These are phyloP conservation scores for Enteromius mattozi DNA, from an alignment of 2,797 vertebrate genomes.

Conservation along the genomic window DNA sequence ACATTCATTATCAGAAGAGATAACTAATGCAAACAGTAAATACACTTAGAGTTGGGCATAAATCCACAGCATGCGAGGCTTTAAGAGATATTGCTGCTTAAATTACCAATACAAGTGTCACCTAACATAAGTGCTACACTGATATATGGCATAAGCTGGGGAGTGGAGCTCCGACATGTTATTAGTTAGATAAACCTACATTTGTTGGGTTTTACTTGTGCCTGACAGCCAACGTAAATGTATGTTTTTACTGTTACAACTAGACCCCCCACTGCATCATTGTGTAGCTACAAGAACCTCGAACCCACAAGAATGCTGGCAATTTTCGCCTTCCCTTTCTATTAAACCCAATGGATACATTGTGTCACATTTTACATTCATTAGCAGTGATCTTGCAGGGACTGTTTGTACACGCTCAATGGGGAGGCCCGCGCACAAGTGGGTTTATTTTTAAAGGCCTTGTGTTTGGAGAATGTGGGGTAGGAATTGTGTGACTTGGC, in stretches of 20 bases:
- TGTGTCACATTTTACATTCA: constrained; percentile 58
- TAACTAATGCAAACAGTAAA: constrained; percentile 51
- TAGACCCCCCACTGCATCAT: constrained; percentile 24
- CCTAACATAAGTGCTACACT: constrained; percentile 44
- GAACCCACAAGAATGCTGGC: constrained; percentile 33
- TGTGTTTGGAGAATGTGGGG: constrained; percentile 64
- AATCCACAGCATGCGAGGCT: constrained; percentile 56
- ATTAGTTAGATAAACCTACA: constrained; percentile 29
- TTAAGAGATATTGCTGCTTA: constrained; percentile 29
- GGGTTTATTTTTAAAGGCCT: constrained; percentile 63
- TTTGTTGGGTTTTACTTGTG: constrained; percentile 36
- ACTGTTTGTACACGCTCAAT: constrained; percentile 53
- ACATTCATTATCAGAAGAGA: constrained; percentile 47
- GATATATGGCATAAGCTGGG: constrained; percentile 40
- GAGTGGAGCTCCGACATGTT: constrained; percentile 16
- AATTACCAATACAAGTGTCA: constrained; percentile 46
- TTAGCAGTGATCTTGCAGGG: constrained; percentile 54
- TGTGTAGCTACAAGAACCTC: constrained; percentile 23
- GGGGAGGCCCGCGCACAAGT: constrained; percentile 59
- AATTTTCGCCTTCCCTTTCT: constrained; percentile 38
- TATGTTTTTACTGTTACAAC: constrained; percentile 27
- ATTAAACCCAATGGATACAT: constrained; percentile 42
- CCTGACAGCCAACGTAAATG: constrained; percentile 31
- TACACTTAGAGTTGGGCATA: constrained; percentile 60
- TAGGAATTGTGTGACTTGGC: constrained; percentile 69